These are phyloP conservation scores for Patagioenas fasciata DNA, from an alignment of 2,113 vertebrate species.

Conservation along the genomic window DNA sequence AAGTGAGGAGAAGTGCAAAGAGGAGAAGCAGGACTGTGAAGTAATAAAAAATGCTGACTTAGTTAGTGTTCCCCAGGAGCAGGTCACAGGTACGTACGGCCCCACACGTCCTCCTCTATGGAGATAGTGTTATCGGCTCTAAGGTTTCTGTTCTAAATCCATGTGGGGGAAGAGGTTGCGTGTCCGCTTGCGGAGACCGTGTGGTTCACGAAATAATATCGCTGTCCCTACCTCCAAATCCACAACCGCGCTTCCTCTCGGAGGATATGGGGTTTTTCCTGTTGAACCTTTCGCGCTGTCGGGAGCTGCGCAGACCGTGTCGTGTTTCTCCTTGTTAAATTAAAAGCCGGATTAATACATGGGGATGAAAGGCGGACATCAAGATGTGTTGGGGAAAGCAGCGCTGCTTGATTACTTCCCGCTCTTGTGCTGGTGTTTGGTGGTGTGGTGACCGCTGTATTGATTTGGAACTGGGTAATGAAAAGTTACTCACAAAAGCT, in stretches of 20 bases:
- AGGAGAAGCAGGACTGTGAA: constrained; percentile 70
- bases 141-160: background rate
- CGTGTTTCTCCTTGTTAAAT: background rate
- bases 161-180: fast-evolving
- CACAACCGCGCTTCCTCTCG: background rate
- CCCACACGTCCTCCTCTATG: fast-evolving
- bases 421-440: background rate
- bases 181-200: background rate
- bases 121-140: background rate
- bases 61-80: constrained; percentile 73
- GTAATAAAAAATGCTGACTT: constrained; percentile 66
- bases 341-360: background rate
- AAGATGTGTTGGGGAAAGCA: background rate
- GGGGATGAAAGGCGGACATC: constrained; percentile 20
- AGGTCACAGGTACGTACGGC: constrained; percentile 76
- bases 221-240: background rate
- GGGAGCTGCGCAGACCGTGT: background rate
- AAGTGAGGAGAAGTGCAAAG: constrained; percentile 66
- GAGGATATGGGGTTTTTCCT: constrained; percentile 32
- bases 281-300: background rate
- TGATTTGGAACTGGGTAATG: background rate
- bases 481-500: constrained; percentile 20
- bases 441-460: background rate
- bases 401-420: background rate
- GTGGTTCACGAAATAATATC: background rate